Conservation (phyloP, 2,888 invertebrate genomes). For the Dryobota labecula region DNA sequence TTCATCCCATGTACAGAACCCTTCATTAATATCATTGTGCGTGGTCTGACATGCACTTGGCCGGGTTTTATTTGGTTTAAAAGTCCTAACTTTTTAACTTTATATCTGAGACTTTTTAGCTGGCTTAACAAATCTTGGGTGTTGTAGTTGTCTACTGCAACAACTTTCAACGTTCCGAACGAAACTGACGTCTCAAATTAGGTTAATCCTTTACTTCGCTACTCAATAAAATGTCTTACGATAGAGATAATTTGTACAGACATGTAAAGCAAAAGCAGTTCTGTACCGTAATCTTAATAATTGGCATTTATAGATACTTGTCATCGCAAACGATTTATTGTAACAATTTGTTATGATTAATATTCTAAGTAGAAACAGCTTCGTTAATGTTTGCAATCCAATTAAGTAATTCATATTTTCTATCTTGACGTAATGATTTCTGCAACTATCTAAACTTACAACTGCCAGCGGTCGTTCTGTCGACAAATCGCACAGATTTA, state of each 20-base stretch:
- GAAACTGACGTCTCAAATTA: constrained; percentile 24
- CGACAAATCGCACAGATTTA: neutral
- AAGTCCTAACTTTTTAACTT: neutral
- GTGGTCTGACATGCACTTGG: no score
- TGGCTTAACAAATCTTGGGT: neutral
- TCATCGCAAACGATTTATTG: constrained; percentile 48
- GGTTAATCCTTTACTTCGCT: constrained; percentile 37
- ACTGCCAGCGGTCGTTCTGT: neutral
- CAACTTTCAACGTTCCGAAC: constrained; percentile 14
- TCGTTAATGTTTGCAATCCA: constrained; percentile 32
- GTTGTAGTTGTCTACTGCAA: neutral
- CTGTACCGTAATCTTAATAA: constrained; percentile 27
- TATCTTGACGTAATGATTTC: constrained; percentile 12
- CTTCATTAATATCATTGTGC: no score
- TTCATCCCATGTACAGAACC: no score
- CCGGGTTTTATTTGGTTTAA: no score
- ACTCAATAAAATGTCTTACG: constrained; percentile 26
- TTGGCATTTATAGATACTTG: constrained; percentile 37
- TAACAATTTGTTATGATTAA: constrained; percentile 36
- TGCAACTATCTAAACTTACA: constrained; percentile 3
- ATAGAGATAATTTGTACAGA: constrained; percentile 16
- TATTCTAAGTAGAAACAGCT: constrained; percentile 28
- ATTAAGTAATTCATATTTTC: constrained; percentile 39
- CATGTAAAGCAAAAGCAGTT: constrained; percentile 15
- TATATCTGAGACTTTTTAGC: neutral